Evolutionary conservation across 2,113 vertebrate species (phyloP).

Genomic region (Dipodomys ordii): DNA sequence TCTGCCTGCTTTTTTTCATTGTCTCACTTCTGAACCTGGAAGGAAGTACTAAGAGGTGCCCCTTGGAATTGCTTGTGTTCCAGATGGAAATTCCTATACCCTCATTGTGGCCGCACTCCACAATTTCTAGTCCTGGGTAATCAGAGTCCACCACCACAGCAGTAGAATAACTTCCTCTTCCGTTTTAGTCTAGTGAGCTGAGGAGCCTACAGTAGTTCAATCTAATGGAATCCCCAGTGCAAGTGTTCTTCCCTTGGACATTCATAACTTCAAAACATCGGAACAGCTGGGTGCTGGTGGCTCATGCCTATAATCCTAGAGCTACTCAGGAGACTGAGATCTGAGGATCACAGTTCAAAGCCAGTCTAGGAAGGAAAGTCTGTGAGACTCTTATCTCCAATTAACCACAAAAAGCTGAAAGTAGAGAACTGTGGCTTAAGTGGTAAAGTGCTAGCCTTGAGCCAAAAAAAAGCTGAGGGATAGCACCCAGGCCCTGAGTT

Average conservation of each 20-base stretch:
- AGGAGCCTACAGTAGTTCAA: background rate
- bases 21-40: background rate
- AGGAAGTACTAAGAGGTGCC: background rate
- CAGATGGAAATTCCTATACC: background rate
- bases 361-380: no score
- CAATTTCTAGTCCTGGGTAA: background rate
- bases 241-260: background rate
- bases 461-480: no score
- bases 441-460: no score
- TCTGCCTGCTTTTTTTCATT: background rate
- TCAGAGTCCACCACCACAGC: background rate
- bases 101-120: background rate
- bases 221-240: background rate
- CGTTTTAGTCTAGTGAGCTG: background rate
- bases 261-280: background rate
- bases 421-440: no score
- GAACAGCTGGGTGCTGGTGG: no score
- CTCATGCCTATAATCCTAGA: no score
- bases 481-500: no score
- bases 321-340: no score
- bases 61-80: background rate
- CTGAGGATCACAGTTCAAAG: no score
- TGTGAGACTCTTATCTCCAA: no score
- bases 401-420: no score
- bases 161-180: background rate